Base-by-base conservation (phyloP, 2,888 invertebrate genomes). In the Falcaria lacertinaria region DNA sequence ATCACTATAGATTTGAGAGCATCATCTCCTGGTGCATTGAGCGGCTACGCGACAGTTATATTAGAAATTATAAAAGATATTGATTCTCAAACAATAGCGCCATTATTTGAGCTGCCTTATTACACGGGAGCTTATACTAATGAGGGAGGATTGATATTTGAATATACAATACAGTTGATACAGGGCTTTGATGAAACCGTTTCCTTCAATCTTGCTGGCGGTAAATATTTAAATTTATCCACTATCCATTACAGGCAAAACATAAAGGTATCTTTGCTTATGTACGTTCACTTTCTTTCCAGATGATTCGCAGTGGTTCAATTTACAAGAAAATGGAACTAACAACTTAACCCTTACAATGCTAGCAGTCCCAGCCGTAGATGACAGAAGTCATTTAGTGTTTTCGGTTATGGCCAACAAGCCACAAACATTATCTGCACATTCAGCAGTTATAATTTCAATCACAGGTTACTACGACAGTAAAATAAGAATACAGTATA, bases 171-270 rank as follows among this genome's bases (percentile, higher is more conserved):
- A n/a, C 50, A 49, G 33, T 45, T 72, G 35, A 48, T 48, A 32
- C 58, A 67, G 47, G 67, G 64, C 14, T 64, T 49, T 47, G 60
- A 69, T 47, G 57, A 64, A 42, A 49, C 52, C 32, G 57, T 70
- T 43, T 34, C 47, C 16, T 69, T 69, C 53, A 42, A 45, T 32
- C 58, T 69, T n/a, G 54, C 51, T 28, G 66, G 67, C 33, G 66
- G 71, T 69, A 53, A 57, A 22, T n/a, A 2, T 1, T 6, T 28
- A 2, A 28, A 7, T 28, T 11, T 1, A 11, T 2, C 28, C 11
- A 11, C 2, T 28, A 11, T 28, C 11, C 1, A 11, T 28, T 11
- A 11, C 11, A 8, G 2, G 2, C 2, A 25, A 60, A 58, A 40
- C 38, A 39, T 35, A 33, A 42, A 42, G 25, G 7, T 15, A 37